Base-by-base conservation (phyloP, 2,113 vertebrate genomes). In the Daubentonia madagascariensis region DNA sequence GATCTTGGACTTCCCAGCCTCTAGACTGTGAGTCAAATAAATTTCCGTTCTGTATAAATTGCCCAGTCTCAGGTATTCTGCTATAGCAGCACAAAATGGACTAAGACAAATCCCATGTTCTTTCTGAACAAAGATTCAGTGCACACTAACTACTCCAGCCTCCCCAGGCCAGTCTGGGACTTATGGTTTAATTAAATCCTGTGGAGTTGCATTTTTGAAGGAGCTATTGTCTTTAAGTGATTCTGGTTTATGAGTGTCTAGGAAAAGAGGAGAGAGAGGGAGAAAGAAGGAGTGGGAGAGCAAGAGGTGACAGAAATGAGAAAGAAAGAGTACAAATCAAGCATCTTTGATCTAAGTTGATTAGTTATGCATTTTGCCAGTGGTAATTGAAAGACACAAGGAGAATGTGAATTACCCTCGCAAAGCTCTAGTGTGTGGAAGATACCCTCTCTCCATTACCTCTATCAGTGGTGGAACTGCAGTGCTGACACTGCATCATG, bases 121-220 rank as follows among this genome's bases (percentile, higher is more conserved):
- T 70, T 81, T 76, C 91, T 40, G 54, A 95, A 97, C 86, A 86
- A 95, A 87, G 54, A 80, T 94, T 45, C 81, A 91, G 95, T 95
- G 68, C 90, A 22, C 25, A 81, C 70, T 70, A 52, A 70, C 73
- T 61, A 52, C 80, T 93, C 94, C 85, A 95, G 92, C 79, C 75
- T 92, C 81, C 91, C 57, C 88, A 73, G 94, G 96, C 92, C 95
- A 97, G 85, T 48, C 92, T 90, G 94, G 72, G n/a, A 89, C 92
- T 95, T 98, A 92, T 43, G 45, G 87, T 97, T 97, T 97, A 98
- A 98, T 96, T 98, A 96, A 97, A 97, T 97, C 91, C 91, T 54
- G 67, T 90, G 67, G 90, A 98, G 96, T 86, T 95, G 86, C 95
- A 97, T 97, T 97, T 97, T 96, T 98, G 96, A 97, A 97, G 95